Evolutionary conservation across 2,888 invertebrate genomes (phyloP).

Genomic region (Tillus elongatus): DNA sequence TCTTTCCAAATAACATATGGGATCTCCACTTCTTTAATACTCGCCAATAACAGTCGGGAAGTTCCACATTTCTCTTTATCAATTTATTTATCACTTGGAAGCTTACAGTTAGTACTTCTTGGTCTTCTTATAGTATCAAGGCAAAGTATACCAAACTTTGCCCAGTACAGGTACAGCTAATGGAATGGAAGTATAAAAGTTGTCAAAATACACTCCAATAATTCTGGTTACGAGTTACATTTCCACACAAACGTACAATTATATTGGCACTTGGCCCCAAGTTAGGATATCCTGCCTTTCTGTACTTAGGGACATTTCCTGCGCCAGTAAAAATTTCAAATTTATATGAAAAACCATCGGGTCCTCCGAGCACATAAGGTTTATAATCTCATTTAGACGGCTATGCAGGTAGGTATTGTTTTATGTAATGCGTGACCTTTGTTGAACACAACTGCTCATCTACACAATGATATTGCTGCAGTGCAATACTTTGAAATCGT

Average conservation of each 20-base stretch:
- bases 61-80: slow-evolving; percentile 10
- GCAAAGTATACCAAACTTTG: neutral
- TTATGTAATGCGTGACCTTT: slow-evolving; percentile 7
- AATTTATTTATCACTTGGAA: neutral
- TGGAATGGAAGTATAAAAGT: slow-evolving; percentile 23
- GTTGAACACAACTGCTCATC: slow-evolving; percentile 11
- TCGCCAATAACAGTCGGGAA: slow-evolving; percentile 8
- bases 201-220: too few species aligned
- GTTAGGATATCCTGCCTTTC: neutral
- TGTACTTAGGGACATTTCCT: slow-evolving; percentile 11
- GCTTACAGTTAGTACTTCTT: too few species aligned
- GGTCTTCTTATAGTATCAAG: too few species aligned
- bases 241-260: slow-evolving; percentile 11
- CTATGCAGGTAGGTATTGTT: slow-evolving; percentile 9
- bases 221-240: slow-evolving; percentile 11
- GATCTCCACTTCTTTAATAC: slow-evolving; percentile 20
- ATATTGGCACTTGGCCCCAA: slow-evolving; percentile 9
- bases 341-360: slow-evolving; percentile 10
- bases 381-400: slow-evolving; percentile 8
- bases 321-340: slow-evolving; percentile 12
- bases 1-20: slow-evolving; percentile 27
- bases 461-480: slow-evolving; percentile 8
- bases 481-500: slow-evolving; percentile 4
- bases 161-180: slow-evolving; percentile 24
- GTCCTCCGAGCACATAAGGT: slow-evolving; percentile 9